Evolutionary conservation across 2,888 invertebrate species (phyloP).

Genomic region (Tipula lateralis): DNA sequence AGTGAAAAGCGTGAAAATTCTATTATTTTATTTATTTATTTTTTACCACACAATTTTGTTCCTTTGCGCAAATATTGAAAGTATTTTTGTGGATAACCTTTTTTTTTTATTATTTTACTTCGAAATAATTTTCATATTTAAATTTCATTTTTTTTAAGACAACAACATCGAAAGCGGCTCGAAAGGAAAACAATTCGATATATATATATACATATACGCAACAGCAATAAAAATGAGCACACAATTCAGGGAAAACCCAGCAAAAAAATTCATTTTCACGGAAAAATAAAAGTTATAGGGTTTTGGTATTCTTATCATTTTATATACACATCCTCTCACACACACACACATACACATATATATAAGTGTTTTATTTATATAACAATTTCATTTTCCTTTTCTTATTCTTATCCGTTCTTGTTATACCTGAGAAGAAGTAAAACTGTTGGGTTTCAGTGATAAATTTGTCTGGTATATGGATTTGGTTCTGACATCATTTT

Average conservation of each 20-base stretch:
- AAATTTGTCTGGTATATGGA: neutral
- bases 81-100: neutral
- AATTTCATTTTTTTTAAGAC: neutral
- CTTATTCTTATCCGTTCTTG: neutral
- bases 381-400: neutral
- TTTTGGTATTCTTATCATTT: neutral
- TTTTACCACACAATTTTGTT: neutral
- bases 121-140: neutral
- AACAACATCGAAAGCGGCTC: neutral
- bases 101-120: neutral
- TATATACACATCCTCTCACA: neutral
- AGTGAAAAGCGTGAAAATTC: neutral
- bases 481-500: neutral
- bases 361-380: neutral
- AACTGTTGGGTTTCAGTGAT: neutral
- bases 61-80: neutral
- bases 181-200: neutral
- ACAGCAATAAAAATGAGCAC: neutral
- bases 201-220: no score
- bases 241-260: neutral
- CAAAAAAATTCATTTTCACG: neutral
- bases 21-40: neutral
- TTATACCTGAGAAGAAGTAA: neutral
- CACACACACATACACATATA: neutral
- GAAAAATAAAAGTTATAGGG: neutral